Evolutionary conservation across 2,113 vertebrate species (phyloP).

Genomic region (human (Homo sapiens)): GRCh38 chrX:68991501-68992000

Average conservation of each 20-base stretch:
- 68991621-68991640: background rate
- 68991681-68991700: background rate
- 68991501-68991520: background rate
- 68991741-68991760: constrained; percentile 61
- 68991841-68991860: constrained; percentile 37
- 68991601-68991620: background rate
- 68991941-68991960: background rate
- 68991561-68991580: background rate
- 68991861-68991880: constrained; percentile 46
- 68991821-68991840: constrained; percentile 43
- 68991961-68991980: background rate
- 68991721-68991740: constrained; percentile 66
- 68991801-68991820: constrained; percentile 54
- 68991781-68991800: constrained; percentile 61
- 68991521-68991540: background rate
- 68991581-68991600: background rate
- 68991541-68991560: background rate
- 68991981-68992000: background rate
- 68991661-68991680: background rate
- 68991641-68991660: background rate
- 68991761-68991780: constrained; percentile 60
- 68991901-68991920: constrained; percentile 12
- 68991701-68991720: constrained; percentile 43
- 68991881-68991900: background rate
- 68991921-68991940: constrained; percentile 18